phyloP scores from a whole-genome alignment of 2,113 vertebrate genomes.

The Centropus unirufus region DNA sequence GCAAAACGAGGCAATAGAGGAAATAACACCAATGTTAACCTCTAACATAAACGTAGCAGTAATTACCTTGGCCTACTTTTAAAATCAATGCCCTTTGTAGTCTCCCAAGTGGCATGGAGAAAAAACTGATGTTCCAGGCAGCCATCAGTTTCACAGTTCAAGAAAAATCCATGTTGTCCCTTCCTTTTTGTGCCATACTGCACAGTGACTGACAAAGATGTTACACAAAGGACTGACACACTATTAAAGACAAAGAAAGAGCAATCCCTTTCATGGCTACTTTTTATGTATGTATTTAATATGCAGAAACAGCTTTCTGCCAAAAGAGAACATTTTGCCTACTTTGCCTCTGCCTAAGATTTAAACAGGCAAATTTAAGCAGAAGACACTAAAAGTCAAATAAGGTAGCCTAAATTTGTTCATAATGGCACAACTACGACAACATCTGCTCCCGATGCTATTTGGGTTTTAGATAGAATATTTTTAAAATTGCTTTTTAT shows the following conservation, averaged over 20 bases:
- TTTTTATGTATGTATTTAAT: background rate
- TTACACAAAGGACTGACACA: background rate
- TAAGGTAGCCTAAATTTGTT: background rate
- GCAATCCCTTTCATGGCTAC: background rate
- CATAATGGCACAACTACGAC: background rate
- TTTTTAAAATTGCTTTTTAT: background rate
- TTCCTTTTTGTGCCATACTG: background rate
- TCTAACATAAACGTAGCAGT: constrained; percentile 75
- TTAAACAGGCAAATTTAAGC: background rate
- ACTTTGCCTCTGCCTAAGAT: background rate
- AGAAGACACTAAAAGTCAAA: background rate
- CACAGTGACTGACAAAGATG: background rate
- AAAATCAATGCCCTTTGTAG: constrained; percentile 72
- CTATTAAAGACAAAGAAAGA: background rate
- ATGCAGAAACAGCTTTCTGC: background rate
- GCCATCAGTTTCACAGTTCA: constrained; percentile 6
- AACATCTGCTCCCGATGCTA: background rate
- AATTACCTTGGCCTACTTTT: constrained; percentile 69
- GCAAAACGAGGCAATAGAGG: constrained; percentile 72
- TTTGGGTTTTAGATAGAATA: background rate
- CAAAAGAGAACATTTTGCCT: background rate
- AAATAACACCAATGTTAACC: constrained; percentile 77
- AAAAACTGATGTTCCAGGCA: constrained; percentile 2
- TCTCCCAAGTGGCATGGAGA: constrained; percentile 49
- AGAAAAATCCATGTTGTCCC: background rate